Base-by-base conservation (phyloP, 2,797 vertebrate genomes). In the Hipposideros larvatus region DNA sequence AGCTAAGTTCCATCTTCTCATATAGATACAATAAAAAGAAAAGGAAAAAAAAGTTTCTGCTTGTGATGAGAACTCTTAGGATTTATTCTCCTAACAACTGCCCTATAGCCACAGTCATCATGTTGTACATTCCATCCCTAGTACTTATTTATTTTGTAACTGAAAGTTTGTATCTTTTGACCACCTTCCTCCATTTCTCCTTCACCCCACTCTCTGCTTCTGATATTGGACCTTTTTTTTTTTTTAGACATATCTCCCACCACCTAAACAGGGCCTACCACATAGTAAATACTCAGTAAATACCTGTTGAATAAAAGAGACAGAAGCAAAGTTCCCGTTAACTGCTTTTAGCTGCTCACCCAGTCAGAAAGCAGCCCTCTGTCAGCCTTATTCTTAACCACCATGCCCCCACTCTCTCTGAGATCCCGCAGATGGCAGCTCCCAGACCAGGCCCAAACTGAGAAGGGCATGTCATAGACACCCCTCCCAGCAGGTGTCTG, bases 401-500 rank as follows among this genome's bases (percentile, higher is more conserved):
- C 34, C 34, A 53, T 85, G 18, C 15, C 34, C 66, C 48, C 3
- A 16, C 37, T 16, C n/a, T 57, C 34, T 73, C 41, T 7, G 74
- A 87, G 15, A 24, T 31, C 88, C 31, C 48, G 21, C 10, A 19
- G 57, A 65, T 28, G 19, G 34, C 34, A 51, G 4, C 26, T 55
- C 73, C 73, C 9, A 43, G 57, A 18, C 15, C 4, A 57, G 37
- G 37, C 46, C 68, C 7, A 4, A 43, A 9, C 6, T 1, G 4
- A 68, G 53, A 9, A 22, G 3, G 59, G 41, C n/a, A 0, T 74
- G 66, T 34, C 10, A 10, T 18, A 48, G 41, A 13, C 53, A 57
- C 18, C 13, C 11, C 26, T 65, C 2, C 53, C 59, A 4, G 2
- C 7, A 1, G 34, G 46, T 43, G 51, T 61, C 4, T 0, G 1